A percentile compares a stretch with the other conserved stretches of the same genome.
phyloP scores from a whole-genome alignment of 2,888 invertebrate genomes.

The Cantharis nigra region DNA sequence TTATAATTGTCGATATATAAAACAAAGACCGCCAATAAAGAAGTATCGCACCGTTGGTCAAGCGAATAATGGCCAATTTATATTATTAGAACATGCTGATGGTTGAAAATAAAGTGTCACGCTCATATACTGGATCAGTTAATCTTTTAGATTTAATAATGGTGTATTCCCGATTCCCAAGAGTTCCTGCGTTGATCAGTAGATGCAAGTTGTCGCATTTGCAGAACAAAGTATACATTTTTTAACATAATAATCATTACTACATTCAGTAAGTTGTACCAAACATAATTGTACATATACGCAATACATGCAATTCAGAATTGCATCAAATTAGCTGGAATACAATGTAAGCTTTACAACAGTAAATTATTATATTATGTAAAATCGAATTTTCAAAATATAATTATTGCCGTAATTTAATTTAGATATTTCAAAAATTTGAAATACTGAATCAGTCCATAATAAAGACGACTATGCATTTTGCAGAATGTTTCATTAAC shows the following conservation, averaged over 20 bases:
- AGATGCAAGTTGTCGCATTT: background rate
- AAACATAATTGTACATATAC: too few relatives aligned
- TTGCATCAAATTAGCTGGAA: background rate
- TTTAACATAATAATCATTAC: background rate
- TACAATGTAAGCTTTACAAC: too few relatives aligned
- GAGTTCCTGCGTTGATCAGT: background rate
- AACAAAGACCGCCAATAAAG: slow-evolving; percentile 23
- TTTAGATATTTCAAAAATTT: too few relatives aligned
- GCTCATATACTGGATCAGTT: slow-evolving; percentile 13
- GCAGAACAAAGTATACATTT: background rate
- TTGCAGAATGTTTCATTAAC: too few relatives aligned
- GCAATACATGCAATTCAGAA: too few relatives aligned
- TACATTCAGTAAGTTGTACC: too few relatives aligned
- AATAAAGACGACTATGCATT: too few relatives aligned
- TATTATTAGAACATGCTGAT: slow-evolving; percentile 27
- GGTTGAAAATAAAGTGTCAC: slow-evolving; percentile 26
- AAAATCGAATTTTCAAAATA: too few relatives aligned
- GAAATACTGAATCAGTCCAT: too few relatives aligned
- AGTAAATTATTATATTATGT: too few relatives aligned
- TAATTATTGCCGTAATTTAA: too few relatives aligned
- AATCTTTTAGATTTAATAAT: slow-evolving; percentile 7
- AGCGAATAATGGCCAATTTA: slow-evolving; percentile 32
- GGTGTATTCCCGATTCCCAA: background rate
- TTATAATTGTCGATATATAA: slow-evolving; percentile 21
- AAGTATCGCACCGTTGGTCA: slow-evolving; percentile 25